A percentile compares a stretch with the other conserved stretches of the same genome.
Evolutionary conservation across 2,113 vertebrate species (phyloP).

Genomic region (Nestor notabilis): DNA sequence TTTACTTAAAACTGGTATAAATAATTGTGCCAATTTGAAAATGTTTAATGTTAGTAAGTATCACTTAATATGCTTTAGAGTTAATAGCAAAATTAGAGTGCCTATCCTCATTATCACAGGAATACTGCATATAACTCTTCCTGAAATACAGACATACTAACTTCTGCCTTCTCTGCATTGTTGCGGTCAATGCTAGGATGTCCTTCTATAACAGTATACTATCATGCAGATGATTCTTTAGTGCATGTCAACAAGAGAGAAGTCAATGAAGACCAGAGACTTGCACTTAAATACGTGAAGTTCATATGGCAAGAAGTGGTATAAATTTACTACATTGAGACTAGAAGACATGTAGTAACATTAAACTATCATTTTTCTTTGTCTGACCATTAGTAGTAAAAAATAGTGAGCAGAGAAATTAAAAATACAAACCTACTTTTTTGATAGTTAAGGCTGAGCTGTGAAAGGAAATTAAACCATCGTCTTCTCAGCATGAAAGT

Average conservation of each 20-base stretch:
- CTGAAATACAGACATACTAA: neutral
- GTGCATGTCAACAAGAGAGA: neutral
- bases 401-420: neutral
- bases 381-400: neutral
- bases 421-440: neutral
- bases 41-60: neutral
- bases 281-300: accelerated
- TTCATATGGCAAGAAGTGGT: neutral
- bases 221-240: accelerated
- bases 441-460: neutral
- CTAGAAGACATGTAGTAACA: neutral
- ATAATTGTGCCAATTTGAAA: neutral
- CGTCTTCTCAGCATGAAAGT: neutral
- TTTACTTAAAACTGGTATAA: neutral
- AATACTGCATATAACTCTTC: neutral
- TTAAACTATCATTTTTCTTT: neutral
- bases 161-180: neutral
- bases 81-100: neutral
- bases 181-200: neutral
- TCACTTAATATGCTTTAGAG: accelerated
- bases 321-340: neutral
- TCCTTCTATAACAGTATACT: neutral
- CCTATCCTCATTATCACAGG: neutral
- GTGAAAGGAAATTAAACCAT: neutral
- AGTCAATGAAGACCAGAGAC: neutral